phyloP scores from a whole-genome alignment of 1,140 invertebrate genomes.

The Hermetia illucens region DNA sequence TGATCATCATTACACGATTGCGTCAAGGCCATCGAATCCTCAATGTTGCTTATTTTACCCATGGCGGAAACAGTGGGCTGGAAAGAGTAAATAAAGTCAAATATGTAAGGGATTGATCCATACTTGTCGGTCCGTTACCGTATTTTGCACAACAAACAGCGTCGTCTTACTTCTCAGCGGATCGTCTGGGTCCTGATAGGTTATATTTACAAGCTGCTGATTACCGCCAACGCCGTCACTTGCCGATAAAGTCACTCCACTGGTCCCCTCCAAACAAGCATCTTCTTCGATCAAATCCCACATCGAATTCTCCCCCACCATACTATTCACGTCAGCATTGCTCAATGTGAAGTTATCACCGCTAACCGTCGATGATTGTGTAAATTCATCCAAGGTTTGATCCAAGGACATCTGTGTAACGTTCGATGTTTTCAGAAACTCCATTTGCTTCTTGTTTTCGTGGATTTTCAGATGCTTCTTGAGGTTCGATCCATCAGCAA shows the following conservation, averaged over 20 bases:
- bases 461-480: conserved; percentile 47
- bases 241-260: background rate
- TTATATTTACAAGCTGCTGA: conserved; percentile 34
- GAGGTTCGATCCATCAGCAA: conserved; percentile 51
- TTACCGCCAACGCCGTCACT: conserved; percentile 21
- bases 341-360: conserved; percentile 5
- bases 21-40: no score
- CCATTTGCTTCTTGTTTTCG: conserved; percentile 4
- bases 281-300: conserved; percentile 8
- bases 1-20: no score
- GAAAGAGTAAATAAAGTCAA: no score
- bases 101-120: no score
- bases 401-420: conserved; percentile 5
- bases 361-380: conserved; percentile 4
- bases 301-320: conserved; percentile 15
- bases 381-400: conserved; percentile 7
- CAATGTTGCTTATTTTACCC: no score
- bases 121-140: no score
- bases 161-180: conserved; percentile 27
- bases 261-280: background rate
- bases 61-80: no score
- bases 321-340: conserved; percentile 13
- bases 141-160: conserved; percentile 18
- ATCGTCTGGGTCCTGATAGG: conserved; percentile 34
- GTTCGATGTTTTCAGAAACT: conserved; percentile 2